Evolutionary conservation across 2,113 vertebrate species (phyloP).

Genomic region (Spea bombifrons): DNA sequence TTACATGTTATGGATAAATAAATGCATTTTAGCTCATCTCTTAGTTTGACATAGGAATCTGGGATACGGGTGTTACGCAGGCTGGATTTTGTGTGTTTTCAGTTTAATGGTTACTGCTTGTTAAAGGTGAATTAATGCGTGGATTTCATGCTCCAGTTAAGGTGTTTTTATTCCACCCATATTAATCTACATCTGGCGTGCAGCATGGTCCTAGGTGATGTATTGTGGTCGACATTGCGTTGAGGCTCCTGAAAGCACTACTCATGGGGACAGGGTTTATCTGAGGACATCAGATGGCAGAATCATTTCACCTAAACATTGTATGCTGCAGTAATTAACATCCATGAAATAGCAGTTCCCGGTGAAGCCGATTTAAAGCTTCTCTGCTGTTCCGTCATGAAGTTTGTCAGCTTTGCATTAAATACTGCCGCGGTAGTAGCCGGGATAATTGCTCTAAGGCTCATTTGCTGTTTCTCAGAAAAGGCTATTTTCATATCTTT

Average conservation of each 20-base stretch:
- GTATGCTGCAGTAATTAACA: not conserved
- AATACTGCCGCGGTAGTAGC: too few relatives aligned
- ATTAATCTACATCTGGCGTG: constrained; percentile 42
- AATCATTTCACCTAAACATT: not conserved
- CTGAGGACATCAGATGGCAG: constrained; percentile 3
- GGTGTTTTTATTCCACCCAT: constrained; percentile 20
- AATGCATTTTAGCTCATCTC: too few relatives aligned
- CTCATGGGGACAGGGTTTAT: constrained; percentile 18
- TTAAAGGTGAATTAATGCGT: constrained; percentile 45
- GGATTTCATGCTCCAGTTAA: constrained; percentile 47
- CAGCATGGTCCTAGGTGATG: constrained; percentile 38
- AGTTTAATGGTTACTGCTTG: constrained; percentile 31
- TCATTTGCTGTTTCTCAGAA: too few relatives aligned
- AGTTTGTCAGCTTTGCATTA: not conserved
- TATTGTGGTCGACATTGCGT: constrained; percentile 32
- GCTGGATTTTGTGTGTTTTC: not conserved
- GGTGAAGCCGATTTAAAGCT: not conserved
- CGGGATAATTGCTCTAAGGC: too few relatives aligned
- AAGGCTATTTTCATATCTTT: too few relatives aligned
- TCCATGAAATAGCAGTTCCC: not conserved
- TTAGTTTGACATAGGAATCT: too few relatives aligned
- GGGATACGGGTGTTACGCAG: not conserved
- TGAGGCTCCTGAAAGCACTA: constrained; percentile 12
- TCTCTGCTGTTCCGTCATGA: not conserved
- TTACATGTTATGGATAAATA: too few relatives aligned